Evolutionary conservation across 2,113 vertebrate genomes (phyloP).

Genomic region (Festucalex cinctus): DNA sequence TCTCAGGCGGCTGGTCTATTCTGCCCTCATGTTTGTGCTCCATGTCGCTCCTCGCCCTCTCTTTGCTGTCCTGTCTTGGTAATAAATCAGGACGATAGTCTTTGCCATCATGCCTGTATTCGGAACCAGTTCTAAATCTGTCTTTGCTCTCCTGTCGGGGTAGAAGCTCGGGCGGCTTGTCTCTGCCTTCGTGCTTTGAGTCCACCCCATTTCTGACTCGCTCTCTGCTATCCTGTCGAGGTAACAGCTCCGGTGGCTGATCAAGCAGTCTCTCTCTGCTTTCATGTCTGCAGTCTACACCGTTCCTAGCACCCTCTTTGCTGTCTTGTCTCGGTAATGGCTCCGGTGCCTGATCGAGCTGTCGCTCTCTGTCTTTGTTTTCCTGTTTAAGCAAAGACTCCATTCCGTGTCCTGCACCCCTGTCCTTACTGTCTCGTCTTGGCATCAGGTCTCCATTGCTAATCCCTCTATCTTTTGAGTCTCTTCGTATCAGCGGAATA

Average conservation of each 20-base stretch:
- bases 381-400: conserved; percentile 59
- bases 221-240: conserved; percentile 68
- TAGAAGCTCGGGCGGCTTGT: conserved; percentile 54
- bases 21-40: conserved; percentile 66
- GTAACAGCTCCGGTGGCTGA: conserved; percentile 60
- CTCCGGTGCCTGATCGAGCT: conserved; percentile 62
- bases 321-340: conserved; percentile 59
- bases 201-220: conserved; percentile 59
- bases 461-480: conserved; percentile 67
- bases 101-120: conserved; percentile 57
- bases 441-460: conserved; percentile 64
- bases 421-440: conserved; percentile 69
- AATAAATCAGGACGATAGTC: conserved; percentile 59
- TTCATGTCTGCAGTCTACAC: conserved; percentile 55
- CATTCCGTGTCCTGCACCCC: conserved; percentile 40
- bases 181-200: conserved; percentile 55
- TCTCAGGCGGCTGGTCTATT: conserved; percentile 65
- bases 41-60: conserved; percentile 55
- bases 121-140: conserved; percentile 43
- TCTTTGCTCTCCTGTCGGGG: conserved; percentile 62
- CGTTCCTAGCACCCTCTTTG: conserved; percentile 60
- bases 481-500: conserved; percentile 49
- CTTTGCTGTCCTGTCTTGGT: conserved; percentile 65
- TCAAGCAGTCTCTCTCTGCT: conserved; percentile 58
- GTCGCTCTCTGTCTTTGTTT: conserved; percentile 65